Evolutionary conservation across 2,797 vertebrate species (phyloP).

Genomic region (Miichthys miiuy): DNA sequence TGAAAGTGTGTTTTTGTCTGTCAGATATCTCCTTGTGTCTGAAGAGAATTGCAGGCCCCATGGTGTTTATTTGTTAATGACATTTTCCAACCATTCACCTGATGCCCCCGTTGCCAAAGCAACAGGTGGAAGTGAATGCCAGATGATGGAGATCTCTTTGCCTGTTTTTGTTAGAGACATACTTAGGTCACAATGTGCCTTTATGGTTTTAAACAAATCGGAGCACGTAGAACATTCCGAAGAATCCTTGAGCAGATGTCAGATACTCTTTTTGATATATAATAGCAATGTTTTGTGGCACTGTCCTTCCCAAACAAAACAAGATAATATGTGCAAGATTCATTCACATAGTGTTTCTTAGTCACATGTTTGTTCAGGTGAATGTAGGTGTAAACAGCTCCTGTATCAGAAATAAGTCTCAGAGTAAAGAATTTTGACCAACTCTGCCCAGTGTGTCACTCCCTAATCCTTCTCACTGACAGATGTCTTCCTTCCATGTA

Average conservation of each 20-base stretch:
- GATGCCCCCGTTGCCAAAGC: conserved; percentile 66
- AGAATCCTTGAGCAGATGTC: background rate
- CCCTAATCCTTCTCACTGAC: conserved; percentile 35
- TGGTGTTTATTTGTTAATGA: conserved; percentile 61
- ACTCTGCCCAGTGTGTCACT: conserved; percentile 15
- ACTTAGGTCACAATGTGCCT: conserved; percentile 14
- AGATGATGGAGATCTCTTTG: conserved; percentile 25
- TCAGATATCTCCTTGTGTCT: conserved; percentile 22
- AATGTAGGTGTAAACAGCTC: conserved; percentile 8
- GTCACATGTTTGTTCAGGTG: background rate
- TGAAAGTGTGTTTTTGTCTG: conserved; percentile 20
- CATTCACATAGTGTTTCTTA: background rate
- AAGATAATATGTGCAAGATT: background rate
- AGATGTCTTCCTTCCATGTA: conserved; percentile 34
- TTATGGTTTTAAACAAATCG: conserved; percentile 19
- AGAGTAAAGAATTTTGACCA: conserved; percentile 16
- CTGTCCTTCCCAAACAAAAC: background rate
- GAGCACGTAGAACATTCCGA: background rate
- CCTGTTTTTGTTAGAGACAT: conserved; percentile 36
- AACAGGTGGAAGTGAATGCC: conserved; percentile 56
- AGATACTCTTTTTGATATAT: background rate
- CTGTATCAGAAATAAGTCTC: conserved; percentile 8
- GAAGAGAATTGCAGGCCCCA: conserved; percentile 21
- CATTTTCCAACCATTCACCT: conserved; percentile 59
- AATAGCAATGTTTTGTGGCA: background rate